Evolutionary conservation across 2,888 invertebrate genomes (phyloP), one percentile per base, ranked within the genome.

Genomic region (Platycheirus albimanus): DNA sequence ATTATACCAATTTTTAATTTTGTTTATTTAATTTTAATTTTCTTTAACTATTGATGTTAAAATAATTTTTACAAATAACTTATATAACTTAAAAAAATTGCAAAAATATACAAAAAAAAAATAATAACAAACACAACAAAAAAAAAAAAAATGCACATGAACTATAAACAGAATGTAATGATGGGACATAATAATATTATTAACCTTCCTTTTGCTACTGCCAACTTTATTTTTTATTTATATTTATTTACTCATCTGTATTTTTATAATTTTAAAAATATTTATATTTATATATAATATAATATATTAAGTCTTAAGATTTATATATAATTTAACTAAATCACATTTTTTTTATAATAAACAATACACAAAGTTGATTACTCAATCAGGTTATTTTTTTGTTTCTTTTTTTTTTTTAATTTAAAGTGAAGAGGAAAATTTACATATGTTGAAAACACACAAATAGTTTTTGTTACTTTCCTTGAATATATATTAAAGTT

Each of bases 301-400:
- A 67, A 81, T 77, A 83, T 83, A 77, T 83, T 77, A 77, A 83
- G 83, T 78, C 83, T 83, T 77, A 83, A 69, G 63, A 56, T 78
- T 51, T 83, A 78, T 52, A 76, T 83, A 77, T 83, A 83, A 83
- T 83, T 83, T 83, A 83, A 83, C 83, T 83, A 83, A 83, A 83
- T 83, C 83, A 83, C 83, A 83, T 77, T 77, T 83, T 83, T 69
- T 81, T 83, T 63, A 72, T 76, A 69, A 74, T 77, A 74, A 77
- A 77, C 72, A 83, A 83, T 83, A 83, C 77, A 83, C 72, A 77
- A 77, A 72, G 67, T 66, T 58, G 52, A 76, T 77, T 64, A 69
- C 64, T 77, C 72, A 78, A 80, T 75, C 80, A 75, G 83, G 83
- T 69, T 83, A 38, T 36, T 28, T 7, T 28, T 30, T 30, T 28